A percentile compares a stretch with the other conserved stretches of the same genome.
Evolutionary conservation across 35 echinoderm and acorn worm genomes (phyloP).

Genomic region (Patiria miniata): DNA sequence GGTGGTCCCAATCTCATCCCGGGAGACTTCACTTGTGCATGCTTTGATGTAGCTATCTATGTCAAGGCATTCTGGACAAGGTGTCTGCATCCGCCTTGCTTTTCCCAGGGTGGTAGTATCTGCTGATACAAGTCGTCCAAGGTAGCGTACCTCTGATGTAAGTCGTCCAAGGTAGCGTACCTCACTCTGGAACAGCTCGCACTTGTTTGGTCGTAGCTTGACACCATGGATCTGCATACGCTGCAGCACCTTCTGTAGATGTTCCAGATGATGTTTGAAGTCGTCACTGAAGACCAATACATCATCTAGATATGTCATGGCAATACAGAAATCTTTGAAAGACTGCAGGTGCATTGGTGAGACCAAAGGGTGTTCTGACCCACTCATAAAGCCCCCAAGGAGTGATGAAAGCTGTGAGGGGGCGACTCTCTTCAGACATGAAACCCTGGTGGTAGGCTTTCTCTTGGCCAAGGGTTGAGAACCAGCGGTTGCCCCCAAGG

Average conservation of each 20-base stretch:
- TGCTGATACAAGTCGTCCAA: conserved; percentile 45
- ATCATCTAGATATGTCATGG: conserved; percentile 51
- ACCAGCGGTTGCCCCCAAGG: conserved; percentile 53
- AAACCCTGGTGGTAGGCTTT: conserved; percentile 80
- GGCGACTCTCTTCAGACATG: conserved; percentile 28
- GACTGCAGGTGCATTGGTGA: conserved; percentile 58
- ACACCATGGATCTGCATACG: conserved; percentile 25
- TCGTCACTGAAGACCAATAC: conserved; percentile 29
- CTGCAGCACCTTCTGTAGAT: conserved; percentile 31
- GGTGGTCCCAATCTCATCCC: too few relatives aligned
- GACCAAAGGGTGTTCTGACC: conserved; percentile 59
- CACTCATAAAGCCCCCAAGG: conserved; percentile 79
- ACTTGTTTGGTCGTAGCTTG: conserved; percentile 52
- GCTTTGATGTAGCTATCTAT: too few relatives aligned
- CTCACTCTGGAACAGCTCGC: conserved; percentile 40
- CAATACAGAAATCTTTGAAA: conserved; percentile 51
- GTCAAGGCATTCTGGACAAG: conserved; percentile 11
- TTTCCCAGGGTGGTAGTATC: conserved; percentile 46
- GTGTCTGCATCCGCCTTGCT: conserved; percentile 37
- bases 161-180: conserved; percentile 43
- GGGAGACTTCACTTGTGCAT: too few relatives aligned
- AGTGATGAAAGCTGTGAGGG: conserved; percentile 47
- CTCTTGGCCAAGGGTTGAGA: conserved; percentile 57
- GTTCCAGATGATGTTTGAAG: conserved; percentile 46
- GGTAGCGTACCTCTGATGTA: too few relatives aligned